Conservation (phyloP, 2,888 invertebrate species). For the Chloroclysta siterata region DNA sequence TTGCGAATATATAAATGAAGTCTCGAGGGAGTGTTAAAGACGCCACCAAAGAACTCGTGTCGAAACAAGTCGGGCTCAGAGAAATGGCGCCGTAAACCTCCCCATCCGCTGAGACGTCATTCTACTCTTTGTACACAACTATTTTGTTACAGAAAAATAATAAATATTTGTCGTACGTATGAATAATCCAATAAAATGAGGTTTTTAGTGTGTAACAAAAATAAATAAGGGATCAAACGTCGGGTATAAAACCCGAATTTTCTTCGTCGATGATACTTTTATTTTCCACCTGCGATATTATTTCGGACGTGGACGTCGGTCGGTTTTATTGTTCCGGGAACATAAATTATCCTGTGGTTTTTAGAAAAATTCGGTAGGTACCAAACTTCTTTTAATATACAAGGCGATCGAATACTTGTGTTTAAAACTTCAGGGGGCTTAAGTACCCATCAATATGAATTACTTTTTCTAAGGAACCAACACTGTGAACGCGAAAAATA, state of each 20-base stretch:
- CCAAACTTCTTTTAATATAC: no score
- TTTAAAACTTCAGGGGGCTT: no score
- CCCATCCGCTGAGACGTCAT: constrained; percentile 77
- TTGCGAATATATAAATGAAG: constrained; percentile 84
- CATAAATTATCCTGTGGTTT: neutral
- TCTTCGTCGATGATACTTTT: constrained; percentile 6
- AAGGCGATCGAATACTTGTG: no score
- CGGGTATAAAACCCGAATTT: constrained; percentile 14
- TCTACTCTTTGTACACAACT: constrained; percentile 67
- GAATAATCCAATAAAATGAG: constrained; percentile 44
- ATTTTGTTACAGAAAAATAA: constrained; percentile 66
- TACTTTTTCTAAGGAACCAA: no score
- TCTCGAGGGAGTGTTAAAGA: constrained; percentile 83
- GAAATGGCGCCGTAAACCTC: constrained; percentile 80
- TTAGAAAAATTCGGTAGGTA: no score
- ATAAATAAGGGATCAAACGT: constrained; percentile 21
- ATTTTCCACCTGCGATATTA: constrained; percentile 10
- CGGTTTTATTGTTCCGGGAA: neutral
- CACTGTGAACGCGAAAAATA: no score
- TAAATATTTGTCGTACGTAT: constrained; percentile 51
- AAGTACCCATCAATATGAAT: no score
- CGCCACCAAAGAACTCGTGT: constrained; percentile 80
- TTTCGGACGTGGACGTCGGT: neutral
- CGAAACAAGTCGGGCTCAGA: constrained; percentile 79
- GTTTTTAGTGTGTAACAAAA: constrained; percentile 22